phyloP scores from a whole-genome alignment of 1,140 invertebrate species.

The Wiebesia pumilae region DNA sequence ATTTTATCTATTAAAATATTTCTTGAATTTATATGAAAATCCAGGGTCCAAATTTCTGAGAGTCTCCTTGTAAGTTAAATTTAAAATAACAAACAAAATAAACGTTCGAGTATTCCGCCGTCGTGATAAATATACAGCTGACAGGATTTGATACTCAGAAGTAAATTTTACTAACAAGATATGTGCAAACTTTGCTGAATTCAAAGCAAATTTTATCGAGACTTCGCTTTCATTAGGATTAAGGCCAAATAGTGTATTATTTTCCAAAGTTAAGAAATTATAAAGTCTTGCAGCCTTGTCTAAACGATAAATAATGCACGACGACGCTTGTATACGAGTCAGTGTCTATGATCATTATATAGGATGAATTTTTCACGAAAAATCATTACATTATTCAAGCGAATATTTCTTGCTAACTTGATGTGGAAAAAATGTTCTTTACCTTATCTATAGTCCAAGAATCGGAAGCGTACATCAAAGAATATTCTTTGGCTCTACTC shows the following conservation, averaged over 20 bases:
- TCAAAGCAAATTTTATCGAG: not conserved
- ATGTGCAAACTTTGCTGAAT: not conserved
- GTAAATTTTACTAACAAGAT: not conserved
- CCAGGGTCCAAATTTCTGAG: not conserved
- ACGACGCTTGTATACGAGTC: not conserved
- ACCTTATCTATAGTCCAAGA: not conserved
- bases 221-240: not conserved
- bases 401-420: not conserved
- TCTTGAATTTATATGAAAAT: not conserved
- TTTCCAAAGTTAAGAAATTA: not conserved
- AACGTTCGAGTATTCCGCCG: not conserved
- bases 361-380: not conserved
- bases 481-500: not conserved
- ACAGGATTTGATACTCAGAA: not conserved
- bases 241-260: not conserved
- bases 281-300: not conserved
- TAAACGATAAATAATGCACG: not conserved
- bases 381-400: not conserved
- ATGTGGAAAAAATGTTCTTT: not conserved
- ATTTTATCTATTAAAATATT: not conserved
- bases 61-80: conserved; percentile 1
- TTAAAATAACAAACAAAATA: not conserved
- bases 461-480: not conserved
- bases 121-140: not conserved
- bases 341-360: not conserved